A percentile compares a stretch with the other conserved stretches of the same genome.
Conservation (phyloP, 2,888 invertebrate genomes). For the Rhagonycha lutea region DNA sequence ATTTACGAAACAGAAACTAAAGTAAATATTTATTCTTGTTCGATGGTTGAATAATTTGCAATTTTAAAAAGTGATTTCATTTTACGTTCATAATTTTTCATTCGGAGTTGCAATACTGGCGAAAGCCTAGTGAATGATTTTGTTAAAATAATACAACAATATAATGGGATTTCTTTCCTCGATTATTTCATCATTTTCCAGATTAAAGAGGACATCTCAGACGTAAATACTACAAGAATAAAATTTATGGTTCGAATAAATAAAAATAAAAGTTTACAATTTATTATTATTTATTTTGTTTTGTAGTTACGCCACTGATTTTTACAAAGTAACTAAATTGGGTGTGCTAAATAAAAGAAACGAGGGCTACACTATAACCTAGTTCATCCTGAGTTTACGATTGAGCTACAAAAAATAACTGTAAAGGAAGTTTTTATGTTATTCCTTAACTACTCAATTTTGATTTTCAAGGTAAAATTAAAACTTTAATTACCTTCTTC, state of each 20-base stretch:
- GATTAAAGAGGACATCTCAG: too few relatives aligned
- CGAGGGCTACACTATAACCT: not conserved
- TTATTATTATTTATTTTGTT: not conserved
- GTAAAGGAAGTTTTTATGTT: not conserved
- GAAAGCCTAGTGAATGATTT: too few relatives aligned
- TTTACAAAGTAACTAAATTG: not conserved
- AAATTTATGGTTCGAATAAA: too few relatives aligned
- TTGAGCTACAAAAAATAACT: not conserved
- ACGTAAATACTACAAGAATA: too few relatives aligned
- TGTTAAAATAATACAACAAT: too few relatives aligned
- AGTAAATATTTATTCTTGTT: not conserved
- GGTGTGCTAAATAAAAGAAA: not conserved
- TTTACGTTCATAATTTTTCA: not conserved
- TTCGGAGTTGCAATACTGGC: not conserved
- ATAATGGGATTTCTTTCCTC: too few relatives aligned
- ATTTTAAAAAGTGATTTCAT: not conserved
- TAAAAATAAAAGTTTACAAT: too few relatives aligned
- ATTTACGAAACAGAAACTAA: not conserved
- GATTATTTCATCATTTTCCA: too few relatives aligned
- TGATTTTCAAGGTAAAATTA: not conserved
- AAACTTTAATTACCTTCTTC: not conserved
- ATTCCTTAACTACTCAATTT: not conserved
- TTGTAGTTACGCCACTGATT: not conserved
- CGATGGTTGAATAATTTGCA: not conserved
- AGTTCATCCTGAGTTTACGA: not conserved